A percentile compares a stretch with the other conserved stretches of the same genome.
Conservation (phyloP, 2,888 invertebrate species). For the Phaonia tiefii region DNA sequence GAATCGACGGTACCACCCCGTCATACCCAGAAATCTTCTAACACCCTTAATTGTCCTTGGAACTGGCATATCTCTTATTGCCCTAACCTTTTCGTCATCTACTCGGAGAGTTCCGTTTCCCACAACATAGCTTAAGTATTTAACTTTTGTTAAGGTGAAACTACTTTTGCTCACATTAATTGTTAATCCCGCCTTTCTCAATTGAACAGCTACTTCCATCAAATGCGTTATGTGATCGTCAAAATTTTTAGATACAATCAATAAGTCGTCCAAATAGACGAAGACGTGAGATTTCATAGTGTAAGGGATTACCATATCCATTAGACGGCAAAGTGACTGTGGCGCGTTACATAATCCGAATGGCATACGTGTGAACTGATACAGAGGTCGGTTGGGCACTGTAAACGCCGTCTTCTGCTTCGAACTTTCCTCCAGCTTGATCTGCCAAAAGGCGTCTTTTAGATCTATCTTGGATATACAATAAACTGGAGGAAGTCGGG, state of each 20-base stretch:
- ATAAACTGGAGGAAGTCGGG: neutral
- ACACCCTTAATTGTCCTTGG: too few relatives aligned
- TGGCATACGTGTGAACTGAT: slow-evolving; percentile 4
- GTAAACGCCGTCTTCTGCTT: neutral
- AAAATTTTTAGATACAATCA: slow-evolving; percentile 15
- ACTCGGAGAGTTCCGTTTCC: too few relatives aligned
- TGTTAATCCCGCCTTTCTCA: too few relatives aligned
- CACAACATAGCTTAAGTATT: too few relatives aligned
- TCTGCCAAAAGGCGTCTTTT: slow-evolving; percentile 19
- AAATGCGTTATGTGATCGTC: too few relatives aligned
- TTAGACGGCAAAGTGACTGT: neutral
- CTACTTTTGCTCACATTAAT: too few relatives aligned
- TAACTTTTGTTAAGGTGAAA: too few relatives aligned
- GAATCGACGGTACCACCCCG: too few relatives aligned
- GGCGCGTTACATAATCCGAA: neutral
- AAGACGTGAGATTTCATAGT: slow-evolving; percentile 1
- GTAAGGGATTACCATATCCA: neutral
- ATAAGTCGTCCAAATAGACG: slow-evolving; percentile 6
- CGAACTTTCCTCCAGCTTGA: neutral
- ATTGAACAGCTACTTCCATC: too few relatives aligned
- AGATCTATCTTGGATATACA: slow-evolving; percentile 13
- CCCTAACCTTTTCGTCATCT: too few relatives aligned
- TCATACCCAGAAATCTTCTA: too few relatives aligned
- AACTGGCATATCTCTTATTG: too few relatives aligned
- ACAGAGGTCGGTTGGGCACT: neutral